A percentile compares a stretch with the other conserved stretches of the same genome.
Conservation (phyloP, 2,797 vertebrate genomes). For the Enteromius anoplus region DNA sequence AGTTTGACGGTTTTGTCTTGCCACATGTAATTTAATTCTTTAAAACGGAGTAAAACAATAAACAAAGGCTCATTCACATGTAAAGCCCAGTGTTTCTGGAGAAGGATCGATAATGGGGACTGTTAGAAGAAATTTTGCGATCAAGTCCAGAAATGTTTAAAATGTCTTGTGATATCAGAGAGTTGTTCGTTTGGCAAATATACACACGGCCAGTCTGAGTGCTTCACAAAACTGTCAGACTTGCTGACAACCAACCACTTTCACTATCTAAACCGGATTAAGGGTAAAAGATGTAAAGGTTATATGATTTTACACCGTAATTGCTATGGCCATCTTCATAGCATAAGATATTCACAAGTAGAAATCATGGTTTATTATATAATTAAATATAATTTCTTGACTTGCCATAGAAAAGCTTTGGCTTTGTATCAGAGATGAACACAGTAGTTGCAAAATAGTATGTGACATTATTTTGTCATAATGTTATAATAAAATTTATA, state of each 20-base stretch:
- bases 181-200: neutral
- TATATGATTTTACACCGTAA: constrained; percentile 54
- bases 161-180: constrained; percentile 22
- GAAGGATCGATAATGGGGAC: constrained; percentile 36
- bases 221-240: constrained; percentile 28
- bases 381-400: constrained; percentile 42
- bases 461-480: constrained; percentile 68
- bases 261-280: constrained; percentile 29
- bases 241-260: constrained; percentile 9
- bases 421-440: constrained; percentile 52
- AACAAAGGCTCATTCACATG: constrained; percentile 55
- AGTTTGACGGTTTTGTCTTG: constrained; percentile 51
- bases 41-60: constrained; percentile 62
- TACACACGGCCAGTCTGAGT: constrained; percentile 16
- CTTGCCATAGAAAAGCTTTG: constrained; percentile 49
- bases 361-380: constrained; percentile 52
- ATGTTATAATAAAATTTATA: constrained; percentile 71
- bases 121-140: constrained; percentile 32
- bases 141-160: constrained; percentile 30
- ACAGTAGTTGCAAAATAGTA: constrained; percentile 54
- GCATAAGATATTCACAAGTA: constrained; percentile 21
- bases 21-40: constrained; percentile 59
- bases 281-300: constrained; percentile 25
- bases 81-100: constrained; percentile 45
- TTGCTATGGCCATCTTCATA: constrained; percentile 44